These are phyloP conservation scores for Gastrophryne carolinensis DNA, from an alignment of 2,797 vertebrate species.

Conservation along the genomic window DNA sequence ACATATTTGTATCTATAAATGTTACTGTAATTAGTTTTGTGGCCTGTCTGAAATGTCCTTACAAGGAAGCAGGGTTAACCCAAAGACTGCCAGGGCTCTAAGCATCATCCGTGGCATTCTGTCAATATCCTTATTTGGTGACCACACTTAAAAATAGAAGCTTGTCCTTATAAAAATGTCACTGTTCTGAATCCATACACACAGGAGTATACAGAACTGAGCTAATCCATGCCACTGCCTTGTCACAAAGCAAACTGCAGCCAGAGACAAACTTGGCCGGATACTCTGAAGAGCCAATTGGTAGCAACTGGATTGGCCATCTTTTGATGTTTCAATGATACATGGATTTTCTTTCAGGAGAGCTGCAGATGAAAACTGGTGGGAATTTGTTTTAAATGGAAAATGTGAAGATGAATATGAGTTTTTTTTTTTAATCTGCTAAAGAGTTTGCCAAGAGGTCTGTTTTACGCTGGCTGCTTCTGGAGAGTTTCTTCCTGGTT, in stretches of 20 bases:
- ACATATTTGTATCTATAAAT: conserved; percentile 29
- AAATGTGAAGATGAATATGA: not conserved
- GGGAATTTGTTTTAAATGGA: not conserved
- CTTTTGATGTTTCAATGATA: not conserved
- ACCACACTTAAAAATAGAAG: not conserved
- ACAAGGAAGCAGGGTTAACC: conserved; percentile 20
- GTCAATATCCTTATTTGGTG: not conserved
- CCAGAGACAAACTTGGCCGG: not conserved
- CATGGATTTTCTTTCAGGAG: not conserved
- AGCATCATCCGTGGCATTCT: not conserved
- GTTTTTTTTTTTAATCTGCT: not conserved
- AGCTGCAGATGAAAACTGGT: no score
- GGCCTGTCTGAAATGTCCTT: conserved; percentile 1
- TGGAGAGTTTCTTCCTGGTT: no score
- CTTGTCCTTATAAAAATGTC: not conserved
- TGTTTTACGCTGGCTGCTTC: no score
- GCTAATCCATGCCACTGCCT: not conserved
- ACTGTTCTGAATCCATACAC: not conserved
- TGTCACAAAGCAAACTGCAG: not conserved
- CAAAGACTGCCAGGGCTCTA: not conserved
- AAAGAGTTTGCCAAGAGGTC: not conserved
- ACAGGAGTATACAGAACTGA: not conserved
- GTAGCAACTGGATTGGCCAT: not conserved
- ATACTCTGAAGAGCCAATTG: not conserved
- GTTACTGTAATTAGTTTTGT: conserved; percentile 3